Conservation (phyloP, 2,888 invertebrate species). For the Lissonota sp. region DNA sequence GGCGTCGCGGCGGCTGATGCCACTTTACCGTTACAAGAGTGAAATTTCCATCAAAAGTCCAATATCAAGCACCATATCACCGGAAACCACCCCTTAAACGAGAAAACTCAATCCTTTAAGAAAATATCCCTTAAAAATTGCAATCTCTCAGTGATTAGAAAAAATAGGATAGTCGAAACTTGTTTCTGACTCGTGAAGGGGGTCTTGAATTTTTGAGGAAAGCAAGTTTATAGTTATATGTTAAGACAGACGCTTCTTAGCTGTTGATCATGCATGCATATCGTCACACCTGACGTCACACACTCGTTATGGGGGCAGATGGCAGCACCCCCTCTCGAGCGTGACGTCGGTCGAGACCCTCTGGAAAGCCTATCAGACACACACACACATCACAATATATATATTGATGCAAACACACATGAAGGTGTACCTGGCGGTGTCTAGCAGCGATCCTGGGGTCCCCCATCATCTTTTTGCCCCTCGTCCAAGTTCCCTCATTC, state of each 20-base stretch:
- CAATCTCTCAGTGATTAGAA: not conserved
- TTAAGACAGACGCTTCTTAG: conserved; percentile 71
- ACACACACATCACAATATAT: not conserved
- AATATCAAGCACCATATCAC: too few relatives aligned
- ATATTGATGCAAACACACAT: conserved; percentile 20
- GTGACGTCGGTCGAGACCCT: conserved; percentile 78
- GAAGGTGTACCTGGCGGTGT: conserved; percentile 75
- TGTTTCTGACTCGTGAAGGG: conserved; percentile 35
- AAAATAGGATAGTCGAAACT: not conserved
- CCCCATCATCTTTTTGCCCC: conserved; percentile 62
- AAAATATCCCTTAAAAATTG: not conserved
- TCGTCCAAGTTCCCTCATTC: conserved; percentile 54
- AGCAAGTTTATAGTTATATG: conserved; percentile 37
- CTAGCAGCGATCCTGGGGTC: conserved; percentile 70
- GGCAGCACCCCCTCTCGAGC: conserved; percentile 81
- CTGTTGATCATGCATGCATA: conserved; percentile 64
- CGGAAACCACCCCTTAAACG: too few relatives aligned
- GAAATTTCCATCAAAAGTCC: not conserved
- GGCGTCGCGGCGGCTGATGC: conserved; percentile 49
- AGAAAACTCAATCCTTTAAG: not conserved
- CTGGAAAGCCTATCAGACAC: conserved; percentile 23
- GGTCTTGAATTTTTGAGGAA: conserved; percentile 17
- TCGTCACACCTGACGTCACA: conserved; percentile 84
- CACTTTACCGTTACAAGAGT: conserved; percentile 25
- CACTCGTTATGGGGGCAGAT: conserved; percentile 82